Evolutionary conservation across 2,888 invertebrate genomes (phyloP), one percentile per base, ranked within the genome.

Genomic region (Sicus ferrugineus): DNA sequence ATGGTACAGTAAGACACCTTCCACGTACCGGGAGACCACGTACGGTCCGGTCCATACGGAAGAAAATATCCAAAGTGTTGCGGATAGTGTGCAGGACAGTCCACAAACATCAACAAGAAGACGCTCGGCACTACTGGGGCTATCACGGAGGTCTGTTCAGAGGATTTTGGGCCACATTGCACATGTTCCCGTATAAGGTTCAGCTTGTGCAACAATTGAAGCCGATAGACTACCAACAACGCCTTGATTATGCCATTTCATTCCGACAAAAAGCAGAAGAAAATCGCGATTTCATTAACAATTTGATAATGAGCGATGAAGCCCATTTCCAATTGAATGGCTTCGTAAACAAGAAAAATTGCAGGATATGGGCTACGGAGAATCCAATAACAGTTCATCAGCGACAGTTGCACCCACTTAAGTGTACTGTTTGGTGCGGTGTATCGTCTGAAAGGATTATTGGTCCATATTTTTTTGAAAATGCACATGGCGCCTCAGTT

Each of bases 61-160:
- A n/a, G n/a, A n/a, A n/a, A n/a, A n/a, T n/a, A n/a, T n/a, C n/a
- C n/a, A n/a, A n/a, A n/a, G n/a, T n/a, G n/a, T n/a, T n/a, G n/a
- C n/a, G n/a, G n/a, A n/a, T n/a, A n/a, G n/a, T n/a, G n/a, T n/a
- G n/a, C n/a, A n/a, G n/a, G n/a, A n/a, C n/a, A n/a, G n/a, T n/a
- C n/a, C n/a, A n/a, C n/a, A n/a, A n/a, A n/a, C n/a, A 68, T 73
- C 71, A 70, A 73, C 71, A 64, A 70, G 72, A 48, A 75, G 69
- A 69, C 72, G 75, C 67, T 71, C 70, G 61, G 23, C 69, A 59
- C 70, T 73, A 71, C 69, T 67, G 67, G 67, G 67, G 19, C 73
- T 58, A 52, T 66, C 59, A 48, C n/a, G 54, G 59, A 23, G 42
- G 65, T 63, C 63, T n/a, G 19, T 67, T 38, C 46, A 67, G 46